Conservation (phyloP, 1,140 invertebrate genomes). For the Uloborus diversus region DNA sequence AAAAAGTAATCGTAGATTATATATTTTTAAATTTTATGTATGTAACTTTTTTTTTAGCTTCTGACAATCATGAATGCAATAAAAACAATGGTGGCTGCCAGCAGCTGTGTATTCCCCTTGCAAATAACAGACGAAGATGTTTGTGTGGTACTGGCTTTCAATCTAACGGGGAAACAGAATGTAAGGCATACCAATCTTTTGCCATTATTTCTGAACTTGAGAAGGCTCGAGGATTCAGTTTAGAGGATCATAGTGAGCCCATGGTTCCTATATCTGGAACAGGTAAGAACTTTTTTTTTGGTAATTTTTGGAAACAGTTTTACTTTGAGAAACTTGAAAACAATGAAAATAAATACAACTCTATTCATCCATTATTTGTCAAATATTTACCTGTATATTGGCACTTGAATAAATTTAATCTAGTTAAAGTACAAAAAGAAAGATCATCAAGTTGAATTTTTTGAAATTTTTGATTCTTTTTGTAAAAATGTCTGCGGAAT, state of each 20-base stretch:
- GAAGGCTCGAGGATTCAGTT: conserved; percentile 84
- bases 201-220: conserved; percentile 90
- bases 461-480: no score
- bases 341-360: no score
- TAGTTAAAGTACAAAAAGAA: no score
- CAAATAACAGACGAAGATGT: conserved; percentile 77
- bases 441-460: no score
- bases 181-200: conserved; percentile 86
- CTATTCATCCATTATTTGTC: no score
- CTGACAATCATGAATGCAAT: conserved; percentile 84
- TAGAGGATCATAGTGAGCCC: conserved; percentile 85
- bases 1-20: background rate
- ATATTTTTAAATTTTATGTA: background rate
- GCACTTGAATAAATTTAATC: no score
- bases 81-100: conserved; percentile 89
- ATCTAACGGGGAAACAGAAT: conserved; percentile 76
- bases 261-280: conserved; percentile 91
- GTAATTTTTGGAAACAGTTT: no score
- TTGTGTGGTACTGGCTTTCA: conserved; percentile 86
- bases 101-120: conserved; percentile 88
- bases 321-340: no score
- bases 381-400: no score
- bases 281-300: no score
- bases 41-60: conserved; percentile 60
- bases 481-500: no score